Base-by-base conservation (phyloP, 2,888 invertebrate species). In the Troides oblongomaculatus region DNA sequence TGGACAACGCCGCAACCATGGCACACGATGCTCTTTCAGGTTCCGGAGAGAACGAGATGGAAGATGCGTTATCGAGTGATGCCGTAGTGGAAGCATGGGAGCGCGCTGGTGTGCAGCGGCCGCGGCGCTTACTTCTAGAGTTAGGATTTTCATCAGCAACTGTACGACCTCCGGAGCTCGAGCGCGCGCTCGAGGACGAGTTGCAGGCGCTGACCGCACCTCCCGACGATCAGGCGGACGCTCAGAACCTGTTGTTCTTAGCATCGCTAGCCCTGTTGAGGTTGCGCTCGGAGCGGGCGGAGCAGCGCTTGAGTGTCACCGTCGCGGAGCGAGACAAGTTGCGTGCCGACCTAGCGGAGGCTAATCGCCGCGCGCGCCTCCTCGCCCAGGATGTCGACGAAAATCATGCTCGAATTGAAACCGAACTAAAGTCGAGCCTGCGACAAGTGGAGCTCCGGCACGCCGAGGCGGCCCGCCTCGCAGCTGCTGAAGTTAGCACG, bases 361-460 rank as follows among this genome's bases (percentile, higher is more conserved):
- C 97, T 0, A 97, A 98, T 81, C 94, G 95, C 70, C 93, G 98
- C 75, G 97, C 97, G 0, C 94, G 95, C 0, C 84, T 97, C 67
- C 90, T 98, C 64, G 98, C 97, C 1, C 97, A 97, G 77, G 98
- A 98, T 86, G 96, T 98, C 2, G 98, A 99, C 84, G 98, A 98
- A 79, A 95, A 96, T 77, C 97, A 98, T 84, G 94, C 95, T 1
- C 94, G 95, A 71, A 93, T 98, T 82, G 98, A 98, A 84, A 95
- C 95, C 72, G 95, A 95, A 46, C 94, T 96, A 43, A 95, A 95
- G 80, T 94, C 94, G 62, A 95, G 94, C 89, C 93, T 96, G 62
- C 95, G 95, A 71, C 89, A 95, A 62, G 85, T 97, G 25, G 97
- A 97, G 81, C 94, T 94, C 71, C 94, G 96, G 71, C 97, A 97